Percentiles rank a stretch among this genome's conserved stretches.
Evolutionary conservation across 2,113 vertebrate species (phyloP).

Genomic region (Dendropsophus ebraccatus): DNA sequence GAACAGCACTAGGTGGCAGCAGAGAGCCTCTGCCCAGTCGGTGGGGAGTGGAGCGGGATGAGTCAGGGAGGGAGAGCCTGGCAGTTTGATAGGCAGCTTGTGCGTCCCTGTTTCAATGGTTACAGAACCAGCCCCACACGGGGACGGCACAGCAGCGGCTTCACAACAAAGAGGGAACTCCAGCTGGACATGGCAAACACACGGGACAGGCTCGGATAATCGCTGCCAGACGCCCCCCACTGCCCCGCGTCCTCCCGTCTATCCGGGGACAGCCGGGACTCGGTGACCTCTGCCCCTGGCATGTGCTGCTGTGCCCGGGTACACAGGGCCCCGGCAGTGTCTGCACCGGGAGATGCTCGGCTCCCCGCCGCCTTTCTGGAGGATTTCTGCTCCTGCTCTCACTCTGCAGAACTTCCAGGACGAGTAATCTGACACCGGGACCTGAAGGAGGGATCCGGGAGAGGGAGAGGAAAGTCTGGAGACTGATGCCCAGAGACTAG

Average conservation of each 20-base stretch:
- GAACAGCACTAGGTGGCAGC: slow-evolving; percentile 10
- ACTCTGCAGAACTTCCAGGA: slow-evolving; percentile 1
- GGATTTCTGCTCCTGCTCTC: not conserved
- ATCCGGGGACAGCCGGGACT: no score
- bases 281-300: not conserved
- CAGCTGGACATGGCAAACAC: slow-evolving; percentile 4
- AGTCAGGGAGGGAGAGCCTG: slow-evolving; percentile 36
- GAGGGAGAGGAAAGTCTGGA: not conserved
- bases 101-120: slow-evolving; percentile 58
- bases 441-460: no score
- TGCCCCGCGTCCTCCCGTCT: no score
- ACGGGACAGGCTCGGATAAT: not conserved
- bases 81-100: slow-evolving; percentile 41
- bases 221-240: not conserved
- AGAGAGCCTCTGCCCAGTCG: not conserved
- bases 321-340: slow-evolving; percentile 13
- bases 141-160: slow-evolving; percentile 6
- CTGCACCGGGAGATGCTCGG: slow-evolving; percentile 30
- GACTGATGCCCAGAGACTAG: not conserved
- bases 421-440: not conserved
- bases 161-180: slow-evolving; percentile 49
- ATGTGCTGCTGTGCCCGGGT: slow-evolving; percentile 27
- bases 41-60: not conserved
- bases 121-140: slow-evolving; percentile 34
- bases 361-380: slow-evolving; percentile 22